phyloP scores from a whole-genome alignment of 2,113 vertebrate genomes.

The Cariama cristata region DNA sequence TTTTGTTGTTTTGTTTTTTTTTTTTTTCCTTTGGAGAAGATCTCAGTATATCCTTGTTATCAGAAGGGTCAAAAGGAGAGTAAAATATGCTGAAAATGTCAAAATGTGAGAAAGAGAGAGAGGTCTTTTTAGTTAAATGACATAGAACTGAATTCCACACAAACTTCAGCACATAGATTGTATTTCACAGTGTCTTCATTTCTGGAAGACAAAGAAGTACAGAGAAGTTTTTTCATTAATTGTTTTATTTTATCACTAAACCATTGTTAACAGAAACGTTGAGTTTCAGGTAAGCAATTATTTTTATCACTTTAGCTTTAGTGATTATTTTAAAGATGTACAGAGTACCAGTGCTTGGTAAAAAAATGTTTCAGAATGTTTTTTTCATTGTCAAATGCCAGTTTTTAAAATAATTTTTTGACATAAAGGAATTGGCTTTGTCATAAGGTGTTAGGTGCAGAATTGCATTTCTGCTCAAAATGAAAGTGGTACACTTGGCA shows the following conservation, averaged over 20 bases:
- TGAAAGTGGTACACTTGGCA: background rate
- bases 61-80: slow-evolving; percentile 19
- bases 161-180: background rate
- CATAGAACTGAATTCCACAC: background rate
- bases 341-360: background rate
- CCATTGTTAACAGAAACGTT: background rate
- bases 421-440: background rate
- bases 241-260: background rate
- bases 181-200: background rate
- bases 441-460: background rate
- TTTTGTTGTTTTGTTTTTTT: background rate
- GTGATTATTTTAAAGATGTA: background rate
- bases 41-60: slow-evolving; percentile 30
- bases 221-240: background rate
- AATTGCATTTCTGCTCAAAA: background rate
- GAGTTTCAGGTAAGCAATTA: background rate
- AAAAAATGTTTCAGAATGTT: background rate
- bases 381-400: background rate
- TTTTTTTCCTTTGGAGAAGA: background rate
- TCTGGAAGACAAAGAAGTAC: background rate
- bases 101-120: background rate
- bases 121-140: background rate
- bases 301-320: background rate
- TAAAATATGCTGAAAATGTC: slow-evolving; percentile 20
- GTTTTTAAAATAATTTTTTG: background rate